Evolutionary conservation across 2,797 vertebrate species (phyloP), one percentile per base, ranked within the genome.

Genomic region (Siniperca obscura): DNA sequence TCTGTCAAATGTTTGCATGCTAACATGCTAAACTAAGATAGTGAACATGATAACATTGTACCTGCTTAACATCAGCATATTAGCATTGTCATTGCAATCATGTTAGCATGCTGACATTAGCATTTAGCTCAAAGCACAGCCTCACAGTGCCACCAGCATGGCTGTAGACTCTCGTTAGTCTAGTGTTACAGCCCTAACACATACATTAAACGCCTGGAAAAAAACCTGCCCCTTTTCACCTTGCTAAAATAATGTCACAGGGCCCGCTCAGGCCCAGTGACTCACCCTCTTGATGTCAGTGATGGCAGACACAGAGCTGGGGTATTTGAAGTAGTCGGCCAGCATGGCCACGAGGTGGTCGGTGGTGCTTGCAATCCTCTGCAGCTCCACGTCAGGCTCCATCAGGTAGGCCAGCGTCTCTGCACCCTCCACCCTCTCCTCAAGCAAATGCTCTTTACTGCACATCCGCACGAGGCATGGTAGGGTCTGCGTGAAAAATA

Each of bases 271-370:
- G 22, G 30, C 60, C 17, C 50, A 2, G 5, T 34, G 38, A 83
- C 96, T 3, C 93, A 99, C 98, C 97, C 98, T 97, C 93, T 99
- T 99, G 92, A 99, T 99, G 93, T 99, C 98, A 2, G 98, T 96
- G 95, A 99, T 99, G 89, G 98, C 97, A 8, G 98, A 99, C 92
- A 99, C 98, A 0, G 98, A 99, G 94, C 97, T 99, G 81, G 98
- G 98, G 86, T 99, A 99, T 90, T 99, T 99, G 94, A 99, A 99
- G 95, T 99, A 99, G 94, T 99, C 98, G 0, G 98, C 98, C 83
- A 99, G 93, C 98, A 98, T 99, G 86, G 96, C 96, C 79, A 99
- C 98, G 83, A 99, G 96, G 94, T 99, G 98, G 92, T 99, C 98
- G 0, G 97, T 99, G 90, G 98, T 97, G 94, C 98, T 99, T 67